phyloP scores from a whole-genome alignment of 2,113 vertebrate genomes.

The Zosterops hypoxanthus region DNA sequence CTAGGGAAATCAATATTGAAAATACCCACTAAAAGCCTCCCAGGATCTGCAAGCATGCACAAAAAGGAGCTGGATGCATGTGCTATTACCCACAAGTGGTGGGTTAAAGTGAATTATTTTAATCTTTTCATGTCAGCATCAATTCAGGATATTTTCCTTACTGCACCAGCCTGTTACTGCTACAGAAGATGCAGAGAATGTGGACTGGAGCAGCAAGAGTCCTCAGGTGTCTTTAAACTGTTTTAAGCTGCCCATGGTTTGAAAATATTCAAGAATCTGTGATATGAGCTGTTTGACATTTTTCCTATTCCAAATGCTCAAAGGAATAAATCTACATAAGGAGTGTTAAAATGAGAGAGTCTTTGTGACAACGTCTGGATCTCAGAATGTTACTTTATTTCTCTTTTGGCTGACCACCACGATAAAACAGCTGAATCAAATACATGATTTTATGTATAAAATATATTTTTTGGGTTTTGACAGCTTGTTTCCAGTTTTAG shows the following conservation, averaged over 20 bases:
- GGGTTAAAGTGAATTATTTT: conserved; percentile 24
- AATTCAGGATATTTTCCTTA: background rate
- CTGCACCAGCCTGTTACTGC: background rate
- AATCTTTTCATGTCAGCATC: background rate
- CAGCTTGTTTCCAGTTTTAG: conserved; percentile 59
- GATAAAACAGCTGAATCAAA: conserved; percentile 56
- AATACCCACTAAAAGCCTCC: conserved; percentile 10
- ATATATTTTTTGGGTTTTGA: conserved; percentile 24
- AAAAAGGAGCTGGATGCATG: background rate
- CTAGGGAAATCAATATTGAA: conserved; percentile 3
- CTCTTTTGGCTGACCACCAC: conserved; percentile 51
- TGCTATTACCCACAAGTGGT: background rate
- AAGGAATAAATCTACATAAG: conserved; percentile 61
- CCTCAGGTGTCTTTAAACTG: conserved; percentile 5
- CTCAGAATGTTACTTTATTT: conserved; percentile 40
- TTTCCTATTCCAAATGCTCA: conserved; percentile 49
- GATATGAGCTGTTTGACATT: conserved; percentile 67
- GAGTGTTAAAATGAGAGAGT: conserved; percentile 25
- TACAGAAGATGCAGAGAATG: background rate
- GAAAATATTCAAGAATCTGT: conserved; percentile 59
- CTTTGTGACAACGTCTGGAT: background rate
- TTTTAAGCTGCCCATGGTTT: conserved; percentile 48
- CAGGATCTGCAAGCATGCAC: background rate
- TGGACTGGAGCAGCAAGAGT: conserved; percentile 10
- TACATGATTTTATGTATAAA: conserved; percentile 31